Percentiles rank a stretch among this genome's conserved stretches.
Evolutionary conservation across 2,113 vertebrate genomes (phyloP).

Genomic region (Otocyon megalotis): DNA sequence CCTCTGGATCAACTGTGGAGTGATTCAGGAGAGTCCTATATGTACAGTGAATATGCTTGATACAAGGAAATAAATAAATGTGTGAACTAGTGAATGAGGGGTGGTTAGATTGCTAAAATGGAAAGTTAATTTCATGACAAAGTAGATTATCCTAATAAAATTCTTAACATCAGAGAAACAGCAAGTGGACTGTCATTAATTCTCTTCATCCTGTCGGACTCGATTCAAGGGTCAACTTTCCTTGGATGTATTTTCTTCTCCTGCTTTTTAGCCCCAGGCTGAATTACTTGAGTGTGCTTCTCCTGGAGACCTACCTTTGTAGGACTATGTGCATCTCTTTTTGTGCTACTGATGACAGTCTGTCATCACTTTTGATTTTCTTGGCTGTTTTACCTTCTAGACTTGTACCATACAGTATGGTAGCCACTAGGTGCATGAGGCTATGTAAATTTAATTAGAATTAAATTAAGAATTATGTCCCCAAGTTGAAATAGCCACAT

Average conservation of each 20-base stretch:
- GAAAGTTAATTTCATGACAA: constrained; percentile 4
- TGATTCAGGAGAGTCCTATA: background rate
- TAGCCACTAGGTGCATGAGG: background rate
- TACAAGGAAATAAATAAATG: background rate
- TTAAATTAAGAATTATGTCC: background rate
- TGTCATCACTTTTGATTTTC: constrained; percentile 20
- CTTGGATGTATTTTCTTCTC: background rate
- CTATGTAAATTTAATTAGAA: constrained; percentile 23
- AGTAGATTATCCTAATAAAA: background rate
- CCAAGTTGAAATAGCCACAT: background rate
- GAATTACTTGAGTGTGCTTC: background rate
- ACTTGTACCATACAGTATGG: background rate
- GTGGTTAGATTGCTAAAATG: constrained; percentile 20
- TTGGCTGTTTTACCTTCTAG: constrained; percentile 17
- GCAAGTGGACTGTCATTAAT: constrained; percentile 16
- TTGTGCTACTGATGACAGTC: background rate
- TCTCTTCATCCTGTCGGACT: background rate
- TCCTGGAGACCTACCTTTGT: background rate
- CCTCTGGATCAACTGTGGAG: background rate
- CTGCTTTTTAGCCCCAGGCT: background rate
- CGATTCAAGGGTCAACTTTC: background rate
- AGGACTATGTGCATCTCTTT: background rate
- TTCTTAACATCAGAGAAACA: constrained; percentile 1
- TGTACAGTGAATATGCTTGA: background rate
- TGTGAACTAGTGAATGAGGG: background rate